These are phyloP conservation scores for Smutsia gigantea DNA, from an alignment of 2,797 vertebrate genomes.

Conservation along the genomic window DNA sequence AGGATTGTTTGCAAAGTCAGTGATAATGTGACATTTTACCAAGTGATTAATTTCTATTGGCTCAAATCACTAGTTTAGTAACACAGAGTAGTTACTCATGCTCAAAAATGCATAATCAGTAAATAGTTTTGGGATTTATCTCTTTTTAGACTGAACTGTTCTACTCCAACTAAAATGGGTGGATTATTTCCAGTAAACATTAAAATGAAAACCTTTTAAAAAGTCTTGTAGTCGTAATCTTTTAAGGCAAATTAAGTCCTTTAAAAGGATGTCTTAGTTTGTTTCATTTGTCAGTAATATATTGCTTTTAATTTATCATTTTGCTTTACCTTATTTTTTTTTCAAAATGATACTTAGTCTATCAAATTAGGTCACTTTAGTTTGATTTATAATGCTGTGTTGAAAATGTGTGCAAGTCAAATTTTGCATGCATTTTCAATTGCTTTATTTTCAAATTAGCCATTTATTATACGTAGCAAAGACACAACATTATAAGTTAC, in stretches of 20 bases:
- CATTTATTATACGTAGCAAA: background rate
- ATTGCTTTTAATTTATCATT: constrained; percentile 54
- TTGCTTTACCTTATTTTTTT: constrained; percentile 46
- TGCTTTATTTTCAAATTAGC: background rate
- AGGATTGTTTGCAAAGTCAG: constrained; percentile 73
- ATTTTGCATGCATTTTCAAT: constrained; percentile 14
- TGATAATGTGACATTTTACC: constrained; percentile 62
- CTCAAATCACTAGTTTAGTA: constrained; percentile 66
- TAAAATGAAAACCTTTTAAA: constrained; percentile 72
- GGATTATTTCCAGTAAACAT: constrained; percentile 80
- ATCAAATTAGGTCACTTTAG: constrained; percentile 39
- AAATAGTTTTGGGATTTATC: constrained; percentile 81
- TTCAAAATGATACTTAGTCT: constrained; percentile 21
- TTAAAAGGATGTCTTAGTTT: constrained; percentile 65
- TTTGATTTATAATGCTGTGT: constrained; percentile 59
- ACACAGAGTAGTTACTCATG: constrained; percentile 64
- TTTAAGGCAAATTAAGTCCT: constrained; percentile 72
- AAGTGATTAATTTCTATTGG: constrained; percentile 77
- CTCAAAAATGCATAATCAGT: constrained; percentile 72
- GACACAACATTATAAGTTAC: background rate
- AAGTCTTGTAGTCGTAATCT: constrained; percentile 66
- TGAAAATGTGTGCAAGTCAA: background rate
- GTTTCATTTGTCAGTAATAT: constrained; percentile 55
- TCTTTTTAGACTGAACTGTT: constrained; percentile 65
- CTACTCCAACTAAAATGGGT: constrained; percentile 76